phyloP scores from a whole-genome alignment of 1,140 invertebrate species.

The Pachyrhynchus sulphureomaculatus region DNA sequence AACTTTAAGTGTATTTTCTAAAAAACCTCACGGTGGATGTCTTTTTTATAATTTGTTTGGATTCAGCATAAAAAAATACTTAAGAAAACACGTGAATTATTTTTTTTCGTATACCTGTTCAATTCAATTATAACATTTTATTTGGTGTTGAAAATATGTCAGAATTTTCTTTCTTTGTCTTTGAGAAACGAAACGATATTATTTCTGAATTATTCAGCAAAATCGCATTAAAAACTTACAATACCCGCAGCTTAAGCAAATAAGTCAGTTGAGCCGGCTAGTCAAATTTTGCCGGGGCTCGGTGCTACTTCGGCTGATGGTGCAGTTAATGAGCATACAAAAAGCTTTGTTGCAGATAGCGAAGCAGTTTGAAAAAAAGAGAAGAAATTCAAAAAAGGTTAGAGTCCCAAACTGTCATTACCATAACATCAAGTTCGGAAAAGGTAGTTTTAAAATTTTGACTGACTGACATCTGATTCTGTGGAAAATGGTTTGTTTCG shows the following conservation, averaged over 20 bases:
- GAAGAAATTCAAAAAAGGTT: slow-evolving; percentile 38
- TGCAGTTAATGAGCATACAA: slow-evolving; percentile 38
- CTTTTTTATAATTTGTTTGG: too few relatives aligned
- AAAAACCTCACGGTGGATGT: too few relatives aligned
- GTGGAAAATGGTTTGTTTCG: too few relatives aligned
- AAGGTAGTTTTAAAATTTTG: too few relatives aligned
- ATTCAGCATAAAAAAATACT: too few relatives aligned
- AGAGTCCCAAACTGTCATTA: too few relatives aligned
- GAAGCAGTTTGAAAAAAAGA: slow-evolving; percentile 45
- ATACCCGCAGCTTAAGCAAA: slow-evolving; percentile 44
- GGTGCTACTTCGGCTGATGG: slow-evolving; percentile 37
- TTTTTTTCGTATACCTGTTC: too few relatives aligned
- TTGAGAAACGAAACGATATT: background rate
- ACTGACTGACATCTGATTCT: too few relatives aligned
- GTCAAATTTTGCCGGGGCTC: slow-evolving; percentile 50
- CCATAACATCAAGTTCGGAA: slow-evolving; percentile 40
- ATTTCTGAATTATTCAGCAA: background rate
- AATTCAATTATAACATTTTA: too few relatives aligned
- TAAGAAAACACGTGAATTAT: too few relatives aligned
- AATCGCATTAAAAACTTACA: slow-evolving; percentile 35
- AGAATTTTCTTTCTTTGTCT: background rate
- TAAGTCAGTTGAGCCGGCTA: slow-evolving; percentile 48
- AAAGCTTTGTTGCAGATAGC: slow-evolving; percentile 43
- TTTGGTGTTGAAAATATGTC: too few relatives aligned
- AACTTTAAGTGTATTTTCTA: too few relatives aligned